A percentile compares a stretch with the other conserved stretches of the same genome.
phyloP scores from a whole-genome alignment of 2,797 vertebrate genomes.

The Ceryle rudis region DNA sequence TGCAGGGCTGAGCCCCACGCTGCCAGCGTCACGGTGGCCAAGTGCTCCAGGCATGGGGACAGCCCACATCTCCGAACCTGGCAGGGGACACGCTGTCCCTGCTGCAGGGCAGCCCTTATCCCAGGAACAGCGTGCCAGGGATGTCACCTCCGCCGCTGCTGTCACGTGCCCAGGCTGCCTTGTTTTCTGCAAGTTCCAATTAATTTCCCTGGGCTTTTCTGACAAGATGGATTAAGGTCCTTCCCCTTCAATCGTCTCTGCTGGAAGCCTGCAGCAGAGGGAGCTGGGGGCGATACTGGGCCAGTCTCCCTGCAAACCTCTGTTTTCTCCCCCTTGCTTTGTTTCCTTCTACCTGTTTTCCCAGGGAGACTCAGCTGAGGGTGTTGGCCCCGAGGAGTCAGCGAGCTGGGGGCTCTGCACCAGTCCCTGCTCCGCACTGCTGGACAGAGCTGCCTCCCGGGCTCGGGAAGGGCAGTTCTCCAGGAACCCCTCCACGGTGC shows the following conservation, averaged over 20 bases:
- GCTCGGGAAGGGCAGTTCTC: neutral
- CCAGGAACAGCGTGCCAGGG: neutral
- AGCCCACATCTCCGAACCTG: neutral
- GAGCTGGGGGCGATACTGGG: rapidly evolving
- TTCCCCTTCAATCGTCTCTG: neutral
- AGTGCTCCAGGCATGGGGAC: rapidly evolving
- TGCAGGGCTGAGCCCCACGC: rapidly evolving
- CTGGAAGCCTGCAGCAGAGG: neutral
- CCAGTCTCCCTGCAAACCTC: neutral
- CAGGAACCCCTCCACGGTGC: neutral
- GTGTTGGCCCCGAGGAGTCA: neutral
- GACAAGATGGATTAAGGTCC: neutral
- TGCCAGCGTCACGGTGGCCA: rapidly evolving
- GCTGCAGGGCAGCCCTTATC: neutral
- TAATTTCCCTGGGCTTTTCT: neutral
- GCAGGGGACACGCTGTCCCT: no score
- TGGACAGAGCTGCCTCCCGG: neutral
- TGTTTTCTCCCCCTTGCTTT: neutral
- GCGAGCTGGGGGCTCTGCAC: rapidly evolving
- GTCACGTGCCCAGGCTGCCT: rapidly evolving
- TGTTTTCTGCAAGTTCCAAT: neutral
- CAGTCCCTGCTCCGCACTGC: rapidly evolving
- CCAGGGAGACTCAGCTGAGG: no score
- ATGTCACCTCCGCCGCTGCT: rapidly evolving
- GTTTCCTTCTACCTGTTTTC: neutral